Percentiles rank a stretch among this genome's conserved stretches.
Evolutionary conservation across 2,113 vertebrate species (phyloP).

Genomic region (Bucco capensis): DNA sequence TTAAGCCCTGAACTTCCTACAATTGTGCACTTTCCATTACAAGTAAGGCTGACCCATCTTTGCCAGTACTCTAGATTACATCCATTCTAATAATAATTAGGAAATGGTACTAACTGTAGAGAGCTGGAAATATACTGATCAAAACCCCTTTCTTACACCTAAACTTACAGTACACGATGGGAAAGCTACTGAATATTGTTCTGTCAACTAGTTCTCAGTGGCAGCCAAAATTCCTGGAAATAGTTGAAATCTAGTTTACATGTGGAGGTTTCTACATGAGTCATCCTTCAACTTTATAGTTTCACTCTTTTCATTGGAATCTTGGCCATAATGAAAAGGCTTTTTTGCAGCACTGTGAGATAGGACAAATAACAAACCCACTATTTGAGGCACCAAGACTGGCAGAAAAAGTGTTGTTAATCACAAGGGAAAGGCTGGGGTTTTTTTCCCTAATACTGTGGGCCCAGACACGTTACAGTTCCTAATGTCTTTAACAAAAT

Average conservation of each 20-base stretch:
- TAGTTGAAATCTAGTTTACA: constrained; percentile 8
- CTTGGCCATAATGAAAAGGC: constrained; percentile 48
- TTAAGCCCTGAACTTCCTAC: not conserved
- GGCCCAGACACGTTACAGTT: constrained; percentile 19
- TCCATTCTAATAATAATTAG: not conserved
- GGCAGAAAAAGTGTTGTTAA: constrained; percentile 57
- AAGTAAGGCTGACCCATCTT: not conserved
- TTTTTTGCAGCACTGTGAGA: constrained; percentile 60
- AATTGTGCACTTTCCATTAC: not conserved
- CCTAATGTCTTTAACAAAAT: constrained; percentile 69
- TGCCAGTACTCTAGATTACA: not conserved
- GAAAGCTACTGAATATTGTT: not conserved
- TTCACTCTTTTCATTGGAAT: constrained; percentile 63
- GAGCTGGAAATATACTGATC: not conserved
- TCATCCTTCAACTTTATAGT: constrained; percentile 41
- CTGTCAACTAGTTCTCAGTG: not conserved
- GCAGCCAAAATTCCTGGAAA: constrained; percentile 50
- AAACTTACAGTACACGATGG: not conserved
- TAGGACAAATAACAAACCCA: constrained; percentile 56
- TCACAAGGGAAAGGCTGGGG: constrained; percentile 52
- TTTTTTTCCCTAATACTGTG: constrained; percentile 14
- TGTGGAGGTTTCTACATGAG: constrained; percentile 34
- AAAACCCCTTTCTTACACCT: not conserved
- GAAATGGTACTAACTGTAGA: not conserved
- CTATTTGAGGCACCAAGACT: not conserved